A percentile compares a stretch with the other conserved stretches of the same genome.
These are phyloP conservation scores for Macrochelys suwanniensis DNA, from an alignment of 2,797 vertebrate species.

Conservation along the genomic window DNA sequence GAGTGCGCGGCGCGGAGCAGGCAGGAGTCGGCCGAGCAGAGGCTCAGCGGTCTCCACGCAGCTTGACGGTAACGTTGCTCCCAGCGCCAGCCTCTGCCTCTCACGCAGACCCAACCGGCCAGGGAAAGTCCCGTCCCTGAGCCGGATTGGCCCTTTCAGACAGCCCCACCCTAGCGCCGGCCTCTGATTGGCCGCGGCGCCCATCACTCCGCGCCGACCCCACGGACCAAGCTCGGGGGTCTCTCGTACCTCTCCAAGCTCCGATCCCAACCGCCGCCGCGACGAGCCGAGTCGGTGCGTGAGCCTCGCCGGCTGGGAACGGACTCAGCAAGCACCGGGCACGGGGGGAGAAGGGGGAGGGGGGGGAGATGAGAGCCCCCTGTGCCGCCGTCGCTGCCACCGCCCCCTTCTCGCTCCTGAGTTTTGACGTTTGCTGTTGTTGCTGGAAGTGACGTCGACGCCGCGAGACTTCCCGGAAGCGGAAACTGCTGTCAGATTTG, in stretches of 20 bases:
- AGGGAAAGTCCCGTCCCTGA: neutral
- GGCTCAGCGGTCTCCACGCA: neutral
- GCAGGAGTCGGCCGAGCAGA: neutral
- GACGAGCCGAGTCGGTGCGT: slow-evolving; percentile 71
- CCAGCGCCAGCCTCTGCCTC: neutral
- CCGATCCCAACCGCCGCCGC: slow-evolving; percentile 75
- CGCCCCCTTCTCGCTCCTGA: neutral
- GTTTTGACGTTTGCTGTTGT: slow-evolving; percentile 83
- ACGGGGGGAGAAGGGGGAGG: neutral
- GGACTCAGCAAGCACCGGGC: neutral
- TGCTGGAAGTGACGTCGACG: slow-evolving; percentile 81
- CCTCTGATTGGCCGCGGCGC: neutral
- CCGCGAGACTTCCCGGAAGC: neutral
- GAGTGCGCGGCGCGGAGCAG: neutral
- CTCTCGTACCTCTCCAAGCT: slow-evolving; percentile 47
- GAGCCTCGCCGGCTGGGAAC: slow-evolving; percentile 61
- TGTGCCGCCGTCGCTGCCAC: neutral
- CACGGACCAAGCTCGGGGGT: neutral
- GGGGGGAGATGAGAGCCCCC: neutral
- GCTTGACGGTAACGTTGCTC: neutral
- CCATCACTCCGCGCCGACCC: slow-evolving; percentile 6
- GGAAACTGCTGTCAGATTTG: neutral
- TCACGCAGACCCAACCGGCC: neutral
- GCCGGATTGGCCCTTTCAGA: neutral
- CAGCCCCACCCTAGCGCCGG: neutral